Conservation (phyloP, 2,113 vertebrate species). For the Callospermophilus lateralis region DNA sequence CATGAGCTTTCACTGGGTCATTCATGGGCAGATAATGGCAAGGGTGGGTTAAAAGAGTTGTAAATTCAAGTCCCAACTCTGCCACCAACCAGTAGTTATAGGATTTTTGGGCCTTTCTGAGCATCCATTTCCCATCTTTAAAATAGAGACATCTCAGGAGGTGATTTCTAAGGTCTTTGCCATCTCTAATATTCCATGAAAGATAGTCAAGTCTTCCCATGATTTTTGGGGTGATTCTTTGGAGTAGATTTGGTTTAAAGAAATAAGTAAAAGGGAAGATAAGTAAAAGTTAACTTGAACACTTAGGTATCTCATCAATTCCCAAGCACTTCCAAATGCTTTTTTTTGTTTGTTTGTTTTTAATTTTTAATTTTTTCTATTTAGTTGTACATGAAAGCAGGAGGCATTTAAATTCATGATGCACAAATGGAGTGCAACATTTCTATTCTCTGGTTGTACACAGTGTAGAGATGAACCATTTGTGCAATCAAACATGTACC, state of each 20-base stretch:
- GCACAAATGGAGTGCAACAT: no score
- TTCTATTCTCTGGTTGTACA: no score
- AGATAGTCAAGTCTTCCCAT: not conserved
- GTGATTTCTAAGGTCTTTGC: not conserved
- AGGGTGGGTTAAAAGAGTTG: not conserved
- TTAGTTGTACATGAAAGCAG: no score
- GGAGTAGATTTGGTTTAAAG: not conserved
- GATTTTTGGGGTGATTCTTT: not conserved
- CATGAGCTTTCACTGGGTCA: not conserved
- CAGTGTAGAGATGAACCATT: no score
- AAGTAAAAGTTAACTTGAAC: constrained; percentile 7
- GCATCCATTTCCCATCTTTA: not conserved
- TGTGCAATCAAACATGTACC: no score
- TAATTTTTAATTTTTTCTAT: no score
- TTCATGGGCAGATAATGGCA: not conserved
- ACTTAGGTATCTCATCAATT: not conserved
- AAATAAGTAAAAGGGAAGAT: constrained; percentile 24
- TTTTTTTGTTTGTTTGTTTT: not conserved
- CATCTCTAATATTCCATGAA: not conserved
- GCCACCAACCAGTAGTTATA: not conserved
- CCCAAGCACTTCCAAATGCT: not conserved
- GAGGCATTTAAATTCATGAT: no score
- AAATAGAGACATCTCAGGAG: not conserved
- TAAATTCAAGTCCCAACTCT: not conserved
- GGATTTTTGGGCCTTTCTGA: not conserved